Base-by-base conservation (phyloP, 2,797 vertebrate species). In the Coccyzus lansbergi region DNA sequence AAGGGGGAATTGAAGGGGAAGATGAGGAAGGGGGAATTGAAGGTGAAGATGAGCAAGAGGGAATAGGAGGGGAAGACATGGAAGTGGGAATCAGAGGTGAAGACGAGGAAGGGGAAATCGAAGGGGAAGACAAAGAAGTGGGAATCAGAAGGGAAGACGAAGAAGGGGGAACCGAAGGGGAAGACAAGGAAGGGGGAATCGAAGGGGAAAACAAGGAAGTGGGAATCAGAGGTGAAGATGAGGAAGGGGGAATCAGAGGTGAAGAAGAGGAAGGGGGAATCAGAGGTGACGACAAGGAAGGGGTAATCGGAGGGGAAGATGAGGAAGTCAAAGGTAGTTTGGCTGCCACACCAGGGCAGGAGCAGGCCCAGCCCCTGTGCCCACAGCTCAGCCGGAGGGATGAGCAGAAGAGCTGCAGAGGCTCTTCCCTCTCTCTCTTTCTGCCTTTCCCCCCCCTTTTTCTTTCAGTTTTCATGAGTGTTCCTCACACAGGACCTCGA, bases 321-420 rank as follows among this genome's bases (percentile, higher is more conserved):
- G 48, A 52, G 14, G 65, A 70, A 56, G 62, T 2, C 36, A 24
- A 49, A 42, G 25, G 6, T 6, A 22, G 68, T 44, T 25, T 16
- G 28, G 51, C 51, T 3, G 7, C 72, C 33, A 11, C 28, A 25
- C 28, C 1, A 0, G 34, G 31, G 5, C 63, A 42, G 51, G 21
- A 33, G 25, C 26, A 49, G 48, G 40, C 33, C 17, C 49, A 24
- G 34, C 21, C 36, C 5, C 44, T 3, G 0, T n/a, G 31, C 51
- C 58, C 34, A 4, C 4, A 11, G 36, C 34, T 59, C 0, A 0
- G 10, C 4, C 1, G 14, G n/a, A 63, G 24, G 28, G 29, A 33
- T 1, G 1, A 1, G 34, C 8, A 3, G 59, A 6, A 29, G 31
- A 3, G 1, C 44, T 7, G 4, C 0, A 0, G 49, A 70, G 56